Evolutionary conservation across 2,888 invertebrate species (phyloP).

Genomic region (Clistopyga incitator): DNA sequence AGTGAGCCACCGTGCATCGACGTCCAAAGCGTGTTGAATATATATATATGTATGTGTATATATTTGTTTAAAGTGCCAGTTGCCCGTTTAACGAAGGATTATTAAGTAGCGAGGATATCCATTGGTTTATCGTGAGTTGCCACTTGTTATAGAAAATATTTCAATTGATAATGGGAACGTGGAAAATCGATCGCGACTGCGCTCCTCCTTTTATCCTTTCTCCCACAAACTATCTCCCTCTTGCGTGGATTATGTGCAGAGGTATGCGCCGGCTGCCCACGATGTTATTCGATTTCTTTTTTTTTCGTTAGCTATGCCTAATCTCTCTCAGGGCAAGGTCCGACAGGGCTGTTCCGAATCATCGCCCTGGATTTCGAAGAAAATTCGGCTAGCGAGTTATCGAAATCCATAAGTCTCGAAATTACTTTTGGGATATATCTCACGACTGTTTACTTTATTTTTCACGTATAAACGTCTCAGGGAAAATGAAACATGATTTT

Average conservation of each 20-base stretch:
- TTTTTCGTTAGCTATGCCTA: background rate
- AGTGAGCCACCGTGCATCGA: constrained; percentile 42
- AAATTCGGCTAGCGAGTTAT: too few relatives aligned
- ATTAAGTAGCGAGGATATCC: background rate
- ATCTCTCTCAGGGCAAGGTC: too few relatives aligned
- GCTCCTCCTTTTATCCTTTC: constrained; percentile 26
- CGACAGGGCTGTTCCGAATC: too few relatives aligned
- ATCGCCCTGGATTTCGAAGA: too few relatives aligned
- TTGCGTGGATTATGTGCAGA: constrained; percentile 25
- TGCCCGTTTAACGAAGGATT: constrained; percentile 2
- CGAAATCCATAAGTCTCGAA: too few relatives aligned
- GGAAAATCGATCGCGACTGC: constrained; percentile 50
- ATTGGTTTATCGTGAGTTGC: constrained; percentile 34
- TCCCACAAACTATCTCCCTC: background rate
- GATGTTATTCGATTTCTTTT: too few relatives aligned
- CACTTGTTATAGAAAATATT: constrained; percentile 3
- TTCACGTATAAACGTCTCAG: too few relatives aligned
- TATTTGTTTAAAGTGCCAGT: background rate
- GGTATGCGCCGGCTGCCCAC: background rate
- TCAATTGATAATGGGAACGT: constrained; percentile 28
- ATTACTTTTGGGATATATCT: too few relatives aligned
- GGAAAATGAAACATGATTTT: too few relatives aligned
- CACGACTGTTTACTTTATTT: too few relatives aligned
- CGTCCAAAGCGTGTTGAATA: constrained; percentile 16
- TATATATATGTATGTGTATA: background rate